phyloP scores from a whole-genome alignment of 2,113 vertebrate species.

The Ctenomys sociabilis region DNA sequence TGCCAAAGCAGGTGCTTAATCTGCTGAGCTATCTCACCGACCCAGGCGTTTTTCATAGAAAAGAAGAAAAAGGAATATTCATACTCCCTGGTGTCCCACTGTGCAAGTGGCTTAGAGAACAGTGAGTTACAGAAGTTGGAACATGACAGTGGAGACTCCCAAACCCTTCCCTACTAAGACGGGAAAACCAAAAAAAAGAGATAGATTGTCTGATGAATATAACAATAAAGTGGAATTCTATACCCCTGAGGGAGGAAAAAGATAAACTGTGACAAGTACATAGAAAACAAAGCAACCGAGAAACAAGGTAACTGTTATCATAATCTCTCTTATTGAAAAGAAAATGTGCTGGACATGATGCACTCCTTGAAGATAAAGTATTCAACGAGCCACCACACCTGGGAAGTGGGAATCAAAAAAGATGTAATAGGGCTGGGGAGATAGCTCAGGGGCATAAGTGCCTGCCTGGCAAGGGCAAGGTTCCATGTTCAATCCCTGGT shows the following conservation, averaged over 20 bases:
- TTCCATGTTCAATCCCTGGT: no score
- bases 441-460: no score
- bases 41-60: not conserved
- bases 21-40: no score
- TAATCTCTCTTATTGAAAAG: not conserved
- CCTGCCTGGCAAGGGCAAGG: no score
- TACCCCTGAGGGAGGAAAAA: not conserved
- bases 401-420: not conserved
- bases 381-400: not conserved
- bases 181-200: no score
- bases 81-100: not conserved
- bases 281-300: constrained; percentile 23
- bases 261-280: not conserved
- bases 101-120: not conserved
- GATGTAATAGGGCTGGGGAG: not conserved
- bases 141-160: not conserved
- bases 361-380: not conserved
- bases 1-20: no score
- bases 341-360: no score
- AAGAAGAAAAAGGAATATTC: not conserved
- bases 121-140: not conserved
- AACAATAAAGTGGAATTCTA: not conserved
- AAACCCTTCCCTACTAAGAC: not conserved
- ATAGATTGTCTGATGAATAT: not conserved
- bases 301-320: not conserved